Evolutionary conservation across 2,888 invertebrate genomes (phyloP), one percentile per base, ranked within the genome.

Genomic region (Melolontha melolontha): DNA sequence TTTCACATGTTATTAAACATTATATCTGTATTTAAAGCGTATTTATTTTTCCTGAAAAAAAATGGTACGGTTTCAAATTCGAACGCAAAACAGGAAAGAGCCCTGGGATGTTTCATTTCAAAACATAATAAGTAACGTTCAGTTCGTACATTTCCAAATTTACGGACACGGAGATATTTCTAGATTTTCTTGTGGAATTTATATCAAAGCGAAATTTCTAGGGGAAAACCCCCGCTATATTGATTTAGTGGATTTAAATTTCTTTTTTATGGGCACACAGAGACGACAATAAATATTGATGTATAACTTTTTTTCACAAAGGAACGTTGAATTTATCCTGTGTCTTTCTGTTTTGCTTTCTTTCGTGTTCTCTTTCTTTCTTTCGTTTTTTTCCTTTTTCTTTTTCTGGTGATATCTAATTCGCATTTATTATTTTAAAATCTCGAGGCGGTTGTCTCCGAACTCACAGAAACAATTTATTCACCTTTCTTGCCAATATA

Each of bases 211-310:
- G 59, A 64, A 64, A n/a, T 64, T 52, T 44, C 14, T 12, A 34
- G 17, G n/a, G 17, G 50, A 64, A 52, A 34, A 12, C 42, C 41
- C 39, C 14, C 29, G 11, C 52, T 22, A 42, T 54, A 64, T 64
- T 64, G 64, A 64, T 64, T 64, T 64, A 64, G 64, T 64, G 44
- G 64, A 64, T 64, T 64, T 64, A 64, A 64, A 64, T 64, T 64
- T 64, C 64, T 27, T 64, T 64, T 64, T 64, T 64, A 64, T 52
- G 64, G 51, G 42, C 42, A 14, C 51, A 11, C 12, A 12, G 51
- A 54, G 41, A 51, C 64, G 52, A 52, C 64, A 64, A 64, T 64
- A 64, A 64, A 64, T 64, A 64, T 54, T 52, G 59, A 59, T 59
- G 47, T 47, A 59, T 14, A 59, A 44, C 59, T 47, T 59, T 16